phyloP scores from a whole-genome alignment of 2,888 invertebrate species.

The Synergus gifuensis region DNA sequence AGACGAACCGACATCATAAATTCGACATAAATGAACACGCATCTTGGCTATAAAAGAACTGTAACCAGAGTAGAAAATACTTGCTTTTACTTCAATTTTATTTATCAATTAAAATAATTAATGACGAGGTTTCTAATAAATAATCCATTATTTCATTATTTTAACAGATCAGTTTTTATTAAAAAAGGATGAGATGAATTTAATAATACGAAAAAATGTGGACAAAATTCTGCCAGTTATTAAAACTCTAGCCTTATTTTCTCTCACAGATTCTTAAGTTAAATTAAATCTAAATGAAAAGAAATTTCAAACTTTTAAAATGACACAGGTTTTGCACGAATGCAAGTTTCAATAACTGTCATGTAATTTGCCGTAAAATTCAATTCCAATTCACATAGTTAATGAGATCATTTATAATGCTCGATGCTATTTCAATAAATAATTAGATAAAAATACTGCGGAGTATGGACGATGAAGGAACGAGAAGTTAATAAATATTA shows the following conservation, averaged over 20 bases:
- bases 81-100: no score
- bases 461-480: conserved; percentile 1
- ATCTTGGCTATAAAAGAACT: no score
- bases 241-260: neutral
- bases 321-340: neutral
- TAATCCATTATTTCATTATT: neutral
- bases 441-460: conserved; percentile 15
- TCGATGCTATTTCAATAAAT: conserved; percentile 24
- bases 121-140: neutral
- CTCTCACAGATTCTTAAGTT: neutral
- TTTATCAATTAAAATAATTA: no score
- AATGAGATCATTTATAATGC: neutral
- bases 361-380: neutral
- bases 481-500: conserved; percentile 18
- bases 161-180: neutral
- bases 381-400: neutral
- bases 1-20: no score
- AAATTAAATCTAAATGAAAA: neutral
- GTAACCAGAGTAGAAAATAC: no score
- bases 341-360: neutral
- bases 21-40: no score
- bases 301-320: neutral
- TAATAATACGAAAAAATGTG: neutral
- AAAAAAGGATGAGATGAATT: neutral
- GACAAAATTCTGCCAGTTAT: neutral